Conservation (phyloP, 2,113 vertebrate species). For the Papio anubis region DNA sequence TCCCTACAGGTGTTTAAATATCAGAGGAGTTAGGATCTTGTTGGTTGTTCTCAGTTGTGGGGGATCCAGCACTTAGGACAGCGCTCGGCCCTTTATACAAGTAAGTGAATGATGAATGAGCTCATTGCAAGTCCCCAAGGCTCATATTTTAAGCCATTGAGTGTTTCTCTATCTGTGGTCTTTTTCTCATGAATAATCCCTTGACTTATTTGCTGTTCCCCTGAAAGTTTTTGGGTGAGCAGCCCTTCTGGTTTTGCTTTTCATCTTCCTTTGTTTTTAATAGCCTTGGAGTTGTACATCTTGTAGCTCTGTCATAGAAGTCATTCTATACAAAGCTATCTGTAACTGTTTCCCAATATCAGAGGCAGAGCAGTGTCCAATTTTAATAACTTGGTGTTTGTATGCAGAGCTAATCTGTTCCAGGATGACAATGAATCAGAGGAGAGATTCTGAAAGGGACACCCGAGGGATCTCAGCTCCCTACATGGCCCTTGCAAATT, state of each 20-base stretch:
- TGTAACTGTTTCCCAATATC: conserved; percentile 75
- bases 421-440: conserved; percentile 80
- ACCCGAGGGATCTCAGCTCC: conserved; percentile 76
- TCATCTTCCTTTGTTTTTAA: conserved; percentile 37
- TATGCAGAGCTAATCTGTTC: conserved; percentile 77
- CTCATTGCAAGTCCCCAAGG: neutral
- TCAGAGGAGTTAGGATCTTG: neutral
- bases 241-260: conserved; percentile 13
- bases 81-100: neutral
- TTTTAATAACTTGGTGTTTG: conserved; percentile 78
- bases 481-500: conserved; percentile 74
- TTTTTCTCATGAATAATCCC: neutral
- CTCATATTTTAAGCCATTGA: neutral
- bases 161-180: neutral
- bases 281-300: conserved; percentile 47
- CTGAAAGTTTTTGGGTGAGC: conserved; percentile 36
- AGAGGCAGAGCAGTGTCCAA: conserved; percentile 58
- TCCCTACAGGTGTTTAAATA: neutral
- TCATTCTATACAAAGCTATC: conserved; percentile 68
- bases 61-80: conserved; percentile 63
- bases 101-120: neutral
- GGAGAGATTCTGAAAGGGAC: conserved; percentile 72
- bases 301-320: conserved; percentile 68
- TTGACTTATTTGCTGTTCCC: neutral
- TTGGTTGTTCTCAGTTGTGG: neutral